A percentile compares a stretch with the other conserved stretches of the same genome.
Conservation (phyloP, 2,888 invertebrate species). For the Patella pellucida region DNA sequence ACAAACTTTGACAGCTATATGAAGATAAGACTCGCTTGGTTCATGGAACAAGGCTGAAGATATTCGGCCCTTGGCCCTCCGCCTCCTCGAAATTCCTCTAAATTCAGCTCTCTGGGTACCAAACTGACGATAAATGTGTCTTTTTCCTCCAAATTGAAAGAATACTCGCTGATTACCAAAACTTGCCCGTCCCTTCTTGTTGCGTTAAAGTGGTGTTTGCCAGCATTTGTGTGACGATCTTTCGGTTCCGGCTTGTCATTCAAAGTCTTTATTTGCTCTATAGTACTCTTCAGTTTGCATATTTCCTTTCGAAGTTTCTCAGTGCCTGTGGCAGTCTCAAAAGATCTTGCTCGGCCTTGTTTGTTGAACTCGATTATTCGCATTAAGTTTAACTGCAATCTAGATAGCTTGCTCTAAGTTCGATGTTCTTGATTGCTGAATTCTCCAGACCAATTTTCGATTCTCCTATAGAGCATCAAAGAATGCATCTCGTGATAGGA, state of each 20-base stretch:
- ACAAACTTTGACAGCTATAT: no score
- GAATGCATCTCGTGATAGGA: neutral
- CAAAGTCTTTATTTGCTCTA: neutral
- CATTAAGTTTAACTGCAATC: slow-evolving; percentile 11
- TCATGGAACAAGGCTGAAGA: no score
- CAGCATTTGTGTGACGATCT: no score
- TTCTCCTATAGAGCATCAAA: neutral
- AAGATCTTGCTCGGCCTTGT: neutral
- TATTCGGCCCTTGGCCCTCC: no score
- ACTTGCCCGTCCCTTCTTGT: no score
- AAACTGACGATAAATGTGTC: no score
- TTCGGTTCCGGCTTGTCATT: no score
- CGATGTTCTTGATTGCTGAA: slow-evolving; percentile 2
- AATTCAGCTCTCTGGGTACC: no score
- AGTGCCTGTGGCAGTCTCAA: neutral
- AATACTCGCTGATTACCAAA: neutral
- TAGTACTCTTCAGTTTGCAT: neutral
- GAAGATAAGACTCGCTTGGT: no score
- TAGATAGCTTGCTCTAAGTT: slow-evolving; percentile 4
- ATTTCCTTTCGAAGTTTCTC: neutral
- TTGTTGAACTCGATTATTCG: neutral
- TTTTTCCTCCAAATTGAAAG: neutral
- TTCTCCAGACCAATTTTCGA: neutral
- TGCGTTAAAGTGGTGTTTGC: no score
- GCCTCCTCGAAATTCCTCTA: no score